phyloP scores from a whole-genome alignment of 2,888 invertebrate genomes.

The Cephus spinipes region DNA sequence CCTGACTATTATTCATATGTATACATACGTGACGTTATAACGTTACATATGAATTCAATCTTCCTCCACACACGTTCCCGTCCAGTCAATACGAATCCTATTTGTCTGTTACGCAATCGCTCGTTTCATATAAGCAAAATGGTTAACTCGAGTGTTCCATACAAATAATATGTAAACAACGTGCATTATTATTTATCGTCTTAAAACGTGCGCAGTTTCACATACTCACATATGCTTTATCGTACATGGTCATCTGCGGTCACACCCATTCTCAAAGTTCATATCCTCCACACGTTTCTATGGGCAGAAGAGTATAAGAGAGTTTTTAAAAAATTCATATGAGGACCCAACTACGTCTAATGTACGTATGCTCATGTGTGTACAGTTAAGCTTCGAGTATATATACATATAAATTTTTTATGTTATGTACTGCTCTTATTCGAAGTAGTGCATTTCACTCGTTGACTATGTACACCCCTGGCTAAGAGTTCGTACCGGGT shows the following conservation, averaged over 20 bases:
- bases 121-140: background rate
- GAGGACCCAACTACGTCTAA: background rate
- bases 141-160: background rate
- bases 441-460: background rate
- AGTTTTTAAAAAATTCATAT: background rate
- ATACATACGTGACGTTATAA: background rate
- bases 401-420: background rate
- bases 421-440: too few species aligned
- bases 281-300: background rate
- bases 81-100: background rate
- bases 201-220: background rate
- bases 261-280: background rate
- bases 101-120: background rate
- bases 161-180: background rate
- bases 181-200: background rate
- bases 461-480: slow-evolving; percentile 14
- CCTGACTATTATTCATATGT: background rate
- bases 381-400: background rate
- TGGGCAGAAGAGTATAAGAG: background rate
- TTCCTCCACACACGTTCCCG: background rate
- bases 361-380: background rate
- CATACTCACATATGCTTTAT: background rate
- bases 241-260: background rate
- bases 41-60: background rate
- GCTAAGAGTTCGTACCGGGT: slow-evolving; percentile 37